Evolutionary conservation across 2,797 vertebrate species (phyloP), one percentile per base, ranked within the genome.

Genomic region (Calcarius lapponicus): DNA sequence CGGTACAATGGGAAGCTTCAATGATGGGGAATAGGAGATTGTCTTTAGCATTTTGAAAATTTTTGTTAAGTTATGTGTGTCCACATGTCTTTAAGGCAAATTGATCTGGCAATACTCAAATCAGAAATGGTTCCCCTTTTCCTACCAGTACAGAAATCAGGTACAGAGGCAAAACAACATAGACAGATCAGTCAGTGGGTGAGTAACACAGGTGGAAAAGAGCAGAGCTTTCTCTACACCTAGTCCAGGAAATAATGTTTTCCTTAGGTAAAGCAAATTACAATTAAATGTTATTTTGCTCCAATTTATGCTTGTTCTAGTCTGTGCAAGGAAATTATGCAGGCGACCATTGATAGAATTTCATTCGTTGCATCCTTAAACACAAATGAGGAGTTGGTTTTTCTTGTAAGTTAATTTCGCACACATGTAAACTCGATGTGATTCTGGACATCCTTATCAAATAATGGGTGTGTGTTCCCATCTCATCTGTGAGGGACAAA

Each of bases 11-110:
- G 25, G 18, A 47, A 72, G 7, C 1, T 24, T 74, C 14, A 9
- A 5, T 57, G 31, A 19, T 53, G 18, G 26, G 7, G 6, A 61
- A 8, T 2, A 45, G 26, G 38, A 60, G 31, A 4, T 43, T 40
- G 12, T 9, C n/a, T 56, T 67, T 2, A 88, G 21, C 3, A 42
- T 70, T 90, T 79, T 72, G 20, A 54, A 47, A 80, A 38, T 45
- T 38, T 15, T 51, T 11, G 7, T 0, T 2, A 4, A 51, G 7
- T 45, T 70, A 2, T 10, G 11, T 2, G 2, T 12, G 15, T 26
- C 10, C 31, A 73, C 19, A 5, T 53, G 17, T 17, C n/a, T 47
- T 81, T 29, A 65, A 36, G 31, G 38, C 3, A 65, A 75, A 36
- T 3, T n/a, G 9, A 22, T 66, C 40, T 34, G 36, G 16, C 6